Conservation (phyloP, 2,113 vertebrate species). For the Dinomys branickii region DNA sequence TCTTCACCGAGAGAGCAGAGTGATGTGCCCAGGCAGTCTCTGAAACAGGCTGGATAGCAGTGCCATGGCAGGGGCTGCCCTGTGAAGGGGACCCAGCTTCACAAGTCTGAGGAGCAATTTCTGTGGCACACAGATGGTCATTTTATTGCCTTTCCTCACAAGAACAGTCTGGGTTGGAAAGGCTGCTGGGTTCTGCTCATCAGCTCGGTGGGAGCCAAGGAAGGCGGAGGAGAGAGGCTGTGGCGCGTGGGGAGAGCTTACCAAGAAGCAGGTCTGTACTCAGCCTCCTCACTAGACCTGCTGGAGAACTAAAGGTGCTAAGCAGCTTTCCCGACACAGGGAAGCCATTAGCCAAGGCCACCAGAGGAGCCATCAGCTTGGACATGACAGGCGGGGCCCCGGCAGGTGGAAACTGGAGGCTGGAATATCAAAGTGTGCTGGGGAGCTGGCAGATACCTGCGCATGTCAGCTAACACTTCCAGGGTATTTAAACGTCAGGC, state of each 20-base stretch:
- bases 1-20: not conserved
- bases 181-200: not conserved
- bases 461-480: not conserved
- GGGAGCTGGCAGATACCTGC: not conserved
- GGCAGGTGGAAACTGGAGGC: not conserved
- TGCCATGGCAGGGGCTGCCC: not conserved
- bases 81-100: not conserved
- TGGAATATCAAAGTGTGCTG: not conserved
- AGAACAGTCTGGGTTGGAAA: not conserved
- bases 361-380: not conserved
- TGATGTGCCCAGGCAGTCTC: not conserved
- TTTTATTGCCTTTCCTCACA: not conserved
- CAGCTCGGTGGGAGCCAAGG: not conserved
- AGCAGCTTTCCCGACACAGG: not conserved
- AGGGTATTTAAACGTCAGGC: not conserved
- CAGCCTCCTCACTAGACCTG: not conserved
- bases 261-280: not conserved
- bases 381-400: not conserved
- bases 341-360: not conserved
- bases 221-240: not conserved
- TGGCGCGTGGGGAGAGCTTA: not conserved
- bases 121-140: not conserved
- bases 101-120: not conserved
- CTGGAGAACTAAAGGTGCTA: not conserved
- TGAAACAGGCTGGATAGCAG: too few species aligned